Base-by-base conservation (phyloP, 2,797 vertebrate genomes). In the Sarcophilus harrisii region DNA sequence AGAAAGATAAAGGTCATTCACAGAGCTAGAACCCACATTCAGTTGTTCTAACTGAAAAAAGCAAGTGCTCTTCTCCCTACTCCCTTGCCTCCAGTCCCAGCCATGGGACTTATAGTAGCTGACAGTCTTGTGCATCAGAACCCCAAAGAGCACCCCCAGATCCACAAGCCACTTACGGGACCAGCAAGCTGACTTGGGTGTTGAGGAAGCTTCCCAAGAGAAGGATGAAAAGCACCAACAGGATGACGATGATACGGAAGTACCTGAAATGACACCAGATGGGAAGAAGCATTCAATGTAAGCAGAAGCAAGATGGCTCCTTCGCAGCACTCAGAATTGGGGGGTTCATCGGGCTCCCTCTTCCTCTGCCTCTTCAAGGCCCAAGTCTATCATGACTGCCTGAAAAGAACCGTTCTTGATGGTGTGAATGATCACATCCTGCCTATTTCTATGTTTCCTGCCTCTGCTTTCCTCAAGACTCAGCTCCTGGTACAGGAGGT, bases 221-320 rank as follows among this genome's bases (percentile, higher is more conserved):
- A 45, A 96, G 2, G 73, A 91, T 0, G 0, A 27, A 57, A 94
- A 96, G 27, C 12, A 18, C 92, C 94, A 97, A 66, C 32, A 96
- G 27, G 16, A 96, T 16, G 58, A 95, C 0, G 29, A 28, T 0
- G 8, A 66, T 93, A 81, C 2, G 38, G 93, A 97, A 95, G 66
- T 29, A 94, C 96, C 97, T 97, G 96, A 21, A 81, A 81, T 73
- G 38, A 81, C 9, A 81, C 38, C 32, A 21, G 92, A 45, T 0
- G 5, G 21, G 21, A 9, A 1, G 0, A 11, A 5, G 16, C 49
- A 2, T 38, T 73, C 66, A 38, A 62, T 16, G 5, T 38, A 21
- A n/a, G 66, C n/a, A 73, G 6, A 1, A 38, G n/a, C 9, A 8
- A 81, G 21, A 81, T 21, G n/a, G 24, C 10, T 6, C 38, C 66